phyloP scores from a whole-genome alignment of 1,140 invertebrate genomes.

The Chironomus striatipennis region DNA sequence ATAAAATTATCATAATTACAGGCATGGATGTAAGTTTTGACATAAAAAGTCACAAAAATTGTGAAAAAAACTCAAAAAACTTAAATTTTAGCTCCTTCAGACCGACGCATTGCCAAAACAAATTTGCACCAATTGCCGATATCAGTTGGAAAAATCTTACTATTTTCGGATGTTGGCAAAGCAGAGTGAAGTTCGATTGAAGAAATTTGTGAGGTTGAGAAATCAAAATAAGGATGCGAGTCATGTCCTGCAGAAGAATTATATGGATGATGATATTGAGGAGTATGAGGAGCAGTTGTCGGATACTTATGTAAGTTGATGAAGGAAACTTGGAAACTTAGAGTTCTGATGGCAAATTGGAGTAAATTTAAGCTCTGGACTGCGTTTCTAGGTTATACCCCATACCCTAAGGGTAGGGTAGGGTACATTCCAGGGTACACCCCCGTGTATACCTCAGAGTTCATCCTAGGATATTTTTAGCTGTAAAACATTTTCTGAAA shows the following conservation, averaged over 20 bases:
- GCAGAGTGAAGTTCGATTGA: neutral
- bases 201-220: neutral
- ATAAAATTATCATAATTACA: neutral
- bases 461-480: too few species aligned
- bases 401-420: too few species aligned
- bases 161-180: neutral
- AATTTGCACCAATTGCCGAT: neutral
- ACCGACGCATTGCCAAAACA: neutral
- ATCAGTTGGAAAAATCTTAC: constrained; percentile 4
- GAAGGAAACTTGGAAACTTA: too few species aligned
- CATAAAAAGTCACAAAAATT: neutral
- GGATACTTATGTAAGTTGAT: neutral
- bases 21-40: neutral
- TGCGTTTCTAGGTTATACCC: too few species aligned
- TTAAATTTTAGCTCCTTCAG: neutral
- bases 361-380: neutral
- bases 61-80: neutral
- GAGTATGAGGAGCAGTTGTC: neutral
- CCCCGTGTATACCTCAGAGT: too few species aligned
- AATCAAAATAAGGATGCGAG: neutral
- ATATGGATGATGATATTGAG: constrained; percentile 10
- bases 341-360: neutral
- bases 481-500: too few species aligned
- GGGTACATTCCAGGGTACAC: too few species aligned
- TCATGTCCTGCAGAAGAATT: neutral